Evolutionary conservation across 2,888 invertebrate genomes (phyloP), one percentile per base, ranked within the genome.

Genomic region (Venustoraphidia nigricollis): DNA sequence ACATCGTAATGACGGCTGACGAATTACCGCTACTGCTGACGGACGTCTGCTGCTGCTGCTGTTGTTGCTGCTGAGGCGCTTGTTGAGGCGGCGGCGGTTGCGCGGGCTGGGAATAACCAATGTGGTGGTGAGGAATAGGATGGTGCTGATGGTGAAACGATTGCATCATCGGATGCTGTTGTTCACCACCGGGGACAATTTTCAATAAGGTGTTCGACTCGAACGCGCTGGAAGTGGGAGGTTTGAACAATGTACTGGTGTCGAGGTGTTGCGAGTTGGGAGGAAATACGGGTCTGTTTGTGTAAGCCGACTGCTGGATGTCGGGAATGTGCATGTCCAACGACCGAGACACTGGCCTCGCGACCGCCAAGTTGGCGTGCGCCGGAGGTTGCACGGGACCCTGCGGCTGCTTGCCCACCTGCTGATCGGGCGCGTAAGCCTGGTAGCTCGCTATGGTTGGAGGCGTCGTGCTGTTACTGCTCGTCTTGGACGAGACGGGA

Each of bases 401-500:
- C 41, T 52, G 58, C 42, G 60, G 63, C 50, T 54, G 62, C 10
- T 58, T 58, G 9, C 60, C 53, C 8, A 61, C 41, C 1, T 9
- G 10, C 36, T 34, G n/a, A 34, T 41, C 35, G 10, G 45, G 37
- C 9, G 36, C n/a, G 10, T 38, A 44, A 40, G 47, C 49, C 37
- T 53, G 55, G 42, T 41, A 53, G n/a, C 40, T 49, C 43, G 64
- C 57, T 49, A 65, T 55, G 54, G 63, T 67, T 2, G 75, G 74
- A 40, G 75, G 75, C 13, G 75, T 73, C 11, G 73, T 72, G 46
- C 68, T 72, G 50, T 68, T 72, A 55, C 71, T 73, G 50, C 68
- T 71, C 1, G 76, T 69, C 54, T 77, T 77, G 40, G 76, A 77
- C 1, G 79, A 79, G 3, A 82, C 81, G 1, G 88, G 88, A 8